Base-by-base conservation (phyloP, 2,888 invertebrate species). In the Ochlodes sylvanus region DNA sequence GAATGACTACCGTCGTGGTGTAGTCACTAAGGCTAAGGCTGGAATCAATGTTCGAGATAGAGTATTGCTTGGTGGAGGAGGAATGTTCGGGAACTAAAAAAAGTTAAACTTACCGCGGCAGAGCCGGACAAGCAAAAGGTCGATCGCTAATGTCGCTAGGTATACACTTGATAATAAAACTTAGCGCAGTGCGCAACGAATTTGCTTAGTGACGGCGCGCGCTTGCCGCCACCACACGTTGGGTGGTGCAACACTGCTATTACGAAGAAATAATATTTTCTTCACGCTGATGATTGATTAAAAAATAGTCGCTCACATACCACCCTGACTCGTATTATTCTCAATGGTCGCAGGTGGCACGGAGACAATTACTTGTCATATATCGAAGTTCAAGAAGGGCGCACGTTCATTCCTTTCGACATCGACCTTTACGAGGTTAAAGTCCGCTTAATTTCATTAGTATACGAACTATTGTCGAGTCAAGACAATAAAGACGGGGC, bases 111-210 rank as follows among this genome's bases (percentile, higher is more conserved):
- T 50, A 19, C 50, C 50, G 19, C 50, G 19, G 50, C 50, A 10
- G 27, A n/a, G 27, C 27, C 27, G 27, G 3, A 2, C 27, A 19
- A 19, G 50, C 50, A 19, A 19, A 50, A 50, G 50, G 50, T 50
- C 50, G 50, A 19, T 12, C 50, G 50, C 50, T 12, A 19, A 27
- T 27, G 27, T 27, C 27, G 27, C 27, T 27, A 27, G 2, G 5
- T 5, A 4, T 50, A 50, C 10, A 50, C 50, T 19, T 50, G 47
- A 19, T 50, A 50, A 50, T 50, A 5, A 17, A 50, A 50, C 19
- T 50, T 50, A 50, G 50, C 50, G 50, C 50, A 50, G 50, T 50
- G 50, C 50, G 50, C 19, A 50, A 50, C 50, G 19, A 50, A 50
- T 50, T 50, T 19, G 12, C 12, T 50, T 50, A 50, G 50, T 12